Evolutionary conservation across 2,797 vertebrate species (phyloP).

Genomic region (Thripadectes ignobilis): DNA sequence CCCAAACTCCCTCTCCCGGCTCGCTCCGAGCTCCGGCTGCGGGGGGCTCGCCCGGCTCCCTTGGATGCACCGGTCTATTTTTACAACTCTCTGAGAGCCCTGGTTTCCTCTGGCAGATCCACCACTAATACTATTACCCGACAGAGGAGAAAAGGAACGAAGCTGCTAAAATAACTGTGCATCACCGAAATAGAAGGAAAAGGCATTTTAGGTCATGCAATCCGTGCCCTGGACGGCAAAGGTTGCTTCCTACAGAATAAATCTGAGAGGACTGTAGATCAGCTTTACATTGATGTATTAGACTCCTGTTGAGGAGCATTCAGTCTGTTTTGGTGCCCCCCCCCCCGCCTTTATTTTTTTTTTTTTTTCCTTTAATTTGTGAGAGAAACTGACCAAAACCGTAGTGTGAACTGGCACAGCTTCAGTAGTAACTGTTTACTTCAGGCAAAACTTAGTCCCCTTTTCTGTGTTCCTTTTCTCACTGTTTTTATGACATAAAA

Average conservation of each 20-base stretch:
- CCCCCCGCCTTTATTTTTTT: not conserved
- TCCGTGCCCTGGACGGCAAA: not conserved
- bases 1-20: not conserved
- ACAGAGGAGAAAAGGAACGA: conserved; percentile 11
- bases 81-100: not conserved
- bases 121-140: conserved; percentile 2
- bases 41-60: not conserved
- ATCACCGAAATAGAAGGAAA: conserved; percentile 10
- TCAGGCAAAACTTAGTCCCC: not conserved
- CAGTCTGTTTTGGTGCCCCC: not conserved
- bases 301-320: not conserved
- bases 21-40: not conserved
- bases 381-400: not conserved
- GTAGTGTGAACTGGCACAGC: not conserved
- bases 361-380: accelerated
- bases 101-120: conserved; percentile 34
- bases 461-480: not conserved
- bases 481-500: not conserved
- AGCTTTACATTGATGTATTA: not conserved
- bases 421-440: not conserved
- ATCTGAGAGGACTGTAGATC: not conserved
- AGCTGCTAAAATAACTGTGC: conserved; percentile 11
- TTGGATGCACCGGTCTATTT: conserved; percentile 44
- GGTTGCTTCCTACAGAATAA: not conserved
- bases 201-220: conserved; percentile 16